phyloP scores from a whole-genome alignment of 2,113 vertebrate species.

The Sphaerodactylus townsendi region DNA sequence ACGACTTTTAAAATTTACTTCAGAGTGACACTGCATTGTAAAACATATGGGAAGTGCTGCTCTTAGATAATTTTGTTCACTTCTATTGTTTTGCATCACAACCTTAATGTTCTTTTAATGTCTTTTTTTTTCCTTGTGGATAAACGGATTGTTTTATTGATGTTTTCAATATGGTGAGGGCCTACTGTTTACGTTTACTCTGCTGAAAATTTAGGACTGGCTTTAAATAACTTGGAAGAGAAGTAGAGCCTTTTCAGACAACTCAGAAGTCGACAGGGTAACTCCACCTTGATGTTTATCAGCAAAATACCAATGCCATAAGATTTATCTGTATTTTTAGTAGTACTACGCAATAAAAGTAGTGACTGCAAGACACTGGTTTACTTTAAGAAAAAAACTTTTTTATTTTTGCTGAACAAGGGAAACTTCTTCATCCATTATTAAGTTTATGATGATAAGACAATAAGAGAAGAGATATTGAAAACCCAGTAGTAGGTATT shows the following conservation, averaged over 20 bases:
- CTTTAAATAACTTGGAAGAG: constrained; percentile 36
- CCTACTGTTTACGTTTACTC: constrained; percentile 24
- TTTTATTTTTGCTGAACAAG: background rate
- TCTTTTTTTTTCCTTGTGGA: constrained; percentile 29
- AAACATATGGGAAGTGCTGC: constrained; percentile 36
- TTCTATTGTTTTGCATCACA: constrained; percentile 44
- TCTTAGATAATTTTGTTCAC: constrained; percentile 45
- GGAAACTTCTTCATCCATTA: background rate
- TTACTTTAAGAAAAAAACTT: background rate
- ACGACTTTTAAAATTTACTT: constrained; percentile 42
- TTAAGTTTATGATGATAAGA: background rate
- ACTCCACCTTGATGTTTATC: background rate
- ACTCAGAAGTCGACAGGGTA: background rate
- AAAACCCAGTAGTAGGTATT: background rate
- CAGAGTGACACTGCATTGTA: constrained; percentile 11
- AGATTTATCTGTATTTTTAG: background rate
- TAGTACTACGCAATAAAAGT: background rate
- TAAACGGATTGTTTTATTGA: constrained; percentile 14
- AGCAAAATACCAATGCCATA: background rate
- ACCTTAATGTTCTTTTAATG: constrained; percentile 43
- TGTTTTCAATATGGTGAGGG: constrained; percentile 28
- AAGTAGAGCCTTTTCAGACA: background rate
- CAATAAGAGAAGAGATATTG: background rate
- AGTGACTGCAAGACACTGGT: background rate
- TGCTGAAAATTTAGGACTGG: constrained; percentile 20